Percentiles rank a stretch among this genome's conserved stretches.
Conservation (phyloP, 2,888 invertebrate genomes). For the Drosophila cognata region DNA sequence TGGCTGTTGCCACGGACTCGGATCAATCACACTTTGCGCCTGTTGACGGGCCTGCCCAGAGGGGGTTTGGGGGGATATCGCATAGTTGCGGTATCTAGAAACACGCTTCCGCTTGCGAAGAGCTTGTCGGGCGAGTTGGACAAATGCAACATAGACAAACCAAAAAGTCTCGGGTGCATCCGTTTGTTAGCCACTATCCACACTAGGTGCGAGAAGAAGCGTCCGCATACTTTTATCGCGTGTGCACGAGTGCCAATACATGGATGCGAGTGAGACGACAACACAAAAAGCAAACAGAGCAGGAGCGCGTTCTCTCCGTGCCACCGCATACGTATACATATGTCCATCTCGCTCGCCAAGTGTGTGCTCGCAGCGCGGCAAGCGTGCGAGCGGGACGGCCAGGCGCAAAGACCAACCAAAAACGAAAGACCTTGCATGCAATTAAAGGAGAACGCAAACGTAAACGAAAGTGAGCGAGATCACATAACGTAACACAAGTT, state of each 20-base stretch:
- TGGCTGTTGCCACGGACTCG: conserved; percentile 17
- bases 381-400: conserved; percentile 20
- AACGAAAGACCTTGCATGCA: conserved; percentile 8
- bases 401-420: conserved; percentile 14
- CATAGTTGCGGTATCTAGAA: not conserved
- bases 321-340: conserved; percentile 19
- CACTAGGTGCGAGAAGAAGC: conserved; percentile 47
- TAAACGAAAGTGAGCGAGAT: conserved; percentile 5
- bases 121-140: conserved; percentile 37
- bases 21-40: conserved; percentile 42
- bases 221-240: conserved; percentile 60
- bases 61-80: conserved; percentile 1
- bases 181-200: conserved; percentile 43
- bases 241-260: conserved; percentile 48
- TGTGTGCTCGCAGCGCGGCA: conserved; percentile 27
- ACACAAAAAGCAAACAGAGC: conserved; percentile 15
- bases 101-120: conserved; percentile 40
- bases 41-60: conserved; percentile 4
- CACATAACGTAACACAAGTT: conserved; percentile 16
- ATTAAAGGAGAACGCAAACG: conserved; percentile 11
- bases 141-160: conserved; percentile 21
- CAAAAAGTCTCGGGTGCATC: conserved; percentile 23
- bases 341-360: conserved; percentile 46
- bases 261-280: conserved; percentile 59
- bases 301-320: conserved; percentile 33